A percentile compares a stretch with the other conserved stretches of the same genome.
These are phyloP conservation scores for Myxocyprinus asiaticus DNA, from an alignment of 2,113 vertebrate species.

Conservation along the genomic window DNA sequence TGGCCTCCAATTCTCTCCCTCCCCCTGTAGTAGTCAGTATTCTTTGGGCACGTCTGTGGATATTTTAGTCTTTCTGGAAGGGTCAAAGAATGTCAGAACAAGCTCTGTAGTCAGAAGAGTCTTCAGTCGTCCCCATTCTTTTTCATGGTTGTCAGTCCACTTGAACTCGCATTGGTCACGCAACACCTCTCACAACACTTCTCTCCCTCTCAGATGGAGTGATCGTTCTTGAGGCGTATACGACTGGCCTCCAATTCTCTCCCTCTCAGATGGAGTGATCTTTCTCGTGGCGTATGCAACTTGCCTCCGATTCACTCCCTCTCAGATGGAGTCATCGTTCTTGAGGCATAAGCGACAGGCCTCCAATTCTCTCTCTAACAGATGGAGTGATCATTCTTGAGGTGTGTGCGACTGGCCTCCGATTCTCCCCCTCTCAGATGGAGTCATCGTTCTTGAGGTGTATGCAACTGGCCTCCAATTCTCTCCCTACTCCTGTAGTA, in stretches of 20 bases:
- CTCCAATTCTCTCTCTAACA: constrained; percentile 33
- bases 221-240: too few relatives aligned
- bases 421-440: constrained; percentile 26
- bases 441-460: too few relatives aligned
- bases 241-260: too few relatives aligned
- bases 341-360: constrained; percentile 42
- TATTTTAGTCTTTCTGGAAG: constrained; percentile 5
- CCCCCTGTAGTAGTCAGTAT: constrained; percentile 23
- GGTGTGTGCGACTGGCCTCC: constrained; percentile 42
- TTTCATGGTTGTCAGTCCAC: background rate
- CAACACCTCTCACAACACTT: constrained; percentile 8
- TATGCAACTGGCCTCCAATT: too few relatives aligned
- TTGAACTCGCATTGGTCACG: background rate
- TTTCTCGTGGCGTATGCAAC: too few relatives aligned
- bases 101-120: constrained; percentile 3
- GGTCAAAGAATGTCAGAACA: background rate
- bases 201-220: too few relatives aligned
- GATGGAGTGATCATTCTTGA: constrained; percentile 38
- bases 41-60: constrained; percentile 29
- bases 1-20: constrained; percentile 34
- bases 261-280: too few relatives aligned
- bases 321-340: constrained; percentile 26
- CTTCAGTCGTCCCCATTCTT: constrained; percentile 20
- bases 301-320: too few relatives aligned
- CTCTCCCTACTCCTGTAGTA: too few relatives aligned